These are phyloP conservation scores for Halocynthia roretzi DNA, from an alignment of 23 tunicate species.

Conservation along the genomic window DNA sequence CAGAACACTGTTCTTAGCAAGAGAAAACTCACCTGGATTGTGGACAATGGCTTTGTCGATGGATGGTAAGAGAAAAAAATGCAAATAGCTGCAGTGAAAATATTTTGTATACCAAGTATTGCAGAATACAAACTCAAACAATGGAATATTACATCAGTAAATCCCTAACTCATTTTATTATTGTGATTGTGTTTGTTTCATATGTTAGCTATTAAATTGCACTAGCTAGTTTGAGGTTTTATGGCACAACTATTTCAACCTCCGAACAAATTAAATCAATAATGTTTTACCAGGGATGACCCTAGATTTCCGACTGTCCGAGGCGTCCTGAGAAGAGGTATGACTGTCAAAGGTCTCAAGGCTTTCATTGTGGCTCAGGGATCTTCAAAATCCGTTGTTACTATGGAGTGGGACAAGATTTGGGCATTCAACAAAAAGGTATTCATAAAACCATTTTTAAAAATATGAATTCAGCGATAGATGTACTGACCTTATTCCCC, in stretches of 20 bases:
- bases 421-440: conserved; percentile 97
- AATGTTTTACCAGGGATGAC: conserved; percentile 66
- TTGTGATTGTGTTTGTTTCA: no score
- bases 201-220: no score
- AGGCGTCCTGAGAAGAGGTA: conserved; percentile 92
- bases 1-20: conserved; percentile 96
- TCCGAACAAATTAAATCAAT: background rate
- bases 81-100: background rate
- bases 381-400: conserved; percentile 86
- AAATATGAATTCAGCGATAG: background rate
- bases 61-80: conserved; percentile 71
- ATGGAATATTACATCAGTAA: no score
- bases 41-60: conserved; percentile 83
- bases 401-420: conserved; percentile 99
- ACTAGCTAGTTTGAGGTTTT: no score
- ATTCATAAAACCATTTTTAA: background rate
- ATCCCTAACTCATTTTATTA: no score
- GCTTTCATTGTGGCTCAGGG: conserved; percentile 95
- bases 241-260: background rate
- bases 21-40: conserved; percentile 91
- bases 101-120: background rate
- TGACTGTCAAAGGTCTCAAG: conserved; percentile 95
- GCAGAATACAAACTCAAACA: background rate
- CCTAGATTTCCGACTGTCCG: conserved; percentile 98
- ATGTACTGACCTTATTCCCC: no score